phyloP scores from a whole-genome alignment of 2,797 vertebrate species.

The Oryzias dopingdopingensis region DNA sequence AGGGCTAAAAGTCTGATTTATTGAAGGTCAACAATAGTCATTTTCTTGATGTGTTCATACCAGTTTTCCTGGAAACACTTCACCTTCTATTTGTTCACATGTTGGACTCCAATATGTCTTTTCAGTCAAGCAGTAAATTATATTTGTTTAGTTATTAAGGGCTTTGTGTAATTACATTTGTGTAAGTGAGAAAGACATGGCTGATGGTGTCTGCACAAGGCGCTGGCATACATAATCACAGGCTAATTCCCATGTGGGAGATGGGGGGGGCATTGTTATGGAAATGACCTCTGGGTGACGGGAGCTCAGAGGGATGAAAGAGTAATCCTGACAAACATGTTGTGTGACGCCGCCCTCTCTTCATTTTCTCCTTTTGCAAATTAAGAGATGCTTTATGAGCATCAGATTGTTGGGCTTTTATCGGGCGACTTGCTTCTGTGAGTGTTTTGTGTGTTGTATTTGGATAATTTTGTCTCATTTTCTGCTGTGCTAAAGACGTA shows the following conservation, averaged over 20 bases:
- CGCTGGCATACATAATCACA: conserved; percentile 71
- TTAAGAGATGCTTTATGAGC: conserved; percentile 45
- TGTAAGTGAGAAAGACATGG: conserved; percentile 68
- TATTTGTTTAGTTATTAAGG: conserved; percentile 77
- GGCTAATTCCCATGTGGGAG: conserved; percentile 73
- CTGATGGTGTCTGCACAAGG: conserved; percentile 69
- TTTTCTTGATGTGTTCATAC: background rate
- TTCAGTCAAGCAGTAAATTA: conserved; percentile 72
- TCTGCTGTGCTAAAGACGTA: conserved; percentile 19
- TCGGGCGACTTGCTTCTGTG: conserved; percentile 12
- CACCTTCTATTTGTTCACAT: conserved; percentile 36
- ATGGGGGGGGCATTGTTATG: conserved; percentile 74
- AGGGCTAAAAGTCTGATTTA: too few species aligned
- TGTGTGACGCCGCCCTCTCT: conserved; percentile 43
- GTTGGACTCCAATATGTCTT: conserved; percentile 44
- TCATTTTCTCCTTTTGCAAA: conserved; percentile 49
- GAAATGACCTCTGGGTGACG: conserved; percentile 77
- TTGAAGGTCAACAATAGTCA: background rate
- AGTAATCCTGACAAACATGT: conserved; percentile 64
- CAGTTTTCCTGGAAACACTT: conserved; percentile 23
- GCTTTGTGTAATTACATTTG: conserved; percentile 76
- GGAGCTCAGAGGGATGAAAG: conserved; percentile 71
- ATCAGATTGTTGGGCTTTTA: conserved; percentile 14
- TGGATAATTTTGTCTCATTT: conserved; percentile 22
- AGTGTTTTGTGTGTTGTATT: conserved; percentile 4